Evolutionary conservation across 2,888 invertebrate species (phyloP).

Genomic region (Meandrusa payeni): DNA sequence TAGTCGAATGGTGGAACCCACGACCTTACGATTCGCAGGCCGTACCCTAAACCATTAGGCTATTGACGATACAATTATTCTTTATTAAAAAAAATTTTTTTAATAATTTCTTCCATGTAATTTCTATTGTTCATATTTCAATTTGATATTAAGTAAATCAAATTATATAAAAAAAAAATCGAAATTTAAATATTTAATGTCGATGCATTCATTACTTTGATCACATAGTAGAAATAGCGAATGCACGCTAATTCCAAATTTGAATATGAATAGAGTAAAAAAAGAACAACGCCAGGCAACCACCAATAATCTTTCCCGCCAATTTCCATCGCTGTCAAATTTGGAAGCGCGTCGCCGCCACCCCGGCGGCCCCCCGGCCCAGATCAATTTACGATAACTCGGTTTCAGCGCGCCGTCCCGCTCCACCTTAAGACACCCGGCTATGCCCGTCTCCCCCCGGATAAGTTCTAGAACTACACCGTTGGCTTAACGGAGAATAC

Average conservation of each 20-base stretch:
- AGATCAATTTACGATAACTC: constrained; percentile 80
- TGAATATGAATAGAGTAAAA: constrained; percentile 37
- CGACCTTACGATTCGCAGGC: too few species aligned
- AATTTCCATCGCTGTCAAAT: constrained; percentile 81
- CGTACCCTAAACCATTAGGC: too few species aligned
- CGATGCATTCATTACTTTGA: too few species aligned
- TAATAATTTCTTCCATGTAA: too few species aligned
- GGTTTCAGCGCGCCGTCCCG: constrained; percentile 70
- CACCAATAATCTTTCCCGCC: constrained; percentile 79
- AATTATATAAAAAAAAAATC: too few species aligned
- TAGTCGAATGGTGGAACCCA: too few species aligned
- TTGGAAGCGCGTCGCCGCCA: constrained; percentile 61
- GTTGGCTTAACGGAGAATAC: constrained; percentile 50
- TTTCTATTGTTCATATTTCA: too few species aligned
- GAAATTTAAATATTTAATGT: too few species aligned
- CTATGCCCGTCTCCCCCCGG: constrained; percentile 70
- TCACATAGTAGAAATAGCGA: constrained; percentile 8
- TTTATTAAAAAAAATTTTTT: too few species aligned
- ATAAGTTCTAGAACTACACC: constrained; percentile 69
- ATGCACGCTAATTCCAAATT: constrained; percentile 44
- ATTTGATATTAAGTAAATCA: too few species aligned
- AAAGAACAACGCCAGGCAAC: constrained; percentile 51
- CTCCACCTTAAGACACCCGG: constrained; percentile 72
- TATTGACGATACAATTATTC: too few species aligned
- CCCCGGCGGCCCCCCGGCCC: constrained; percentile 53